These are phyloP conservation scores for Pelusios castaneus DNA, from an alignment of 2,113 vertebrate species.

Conservation along the genomic window DNA sequence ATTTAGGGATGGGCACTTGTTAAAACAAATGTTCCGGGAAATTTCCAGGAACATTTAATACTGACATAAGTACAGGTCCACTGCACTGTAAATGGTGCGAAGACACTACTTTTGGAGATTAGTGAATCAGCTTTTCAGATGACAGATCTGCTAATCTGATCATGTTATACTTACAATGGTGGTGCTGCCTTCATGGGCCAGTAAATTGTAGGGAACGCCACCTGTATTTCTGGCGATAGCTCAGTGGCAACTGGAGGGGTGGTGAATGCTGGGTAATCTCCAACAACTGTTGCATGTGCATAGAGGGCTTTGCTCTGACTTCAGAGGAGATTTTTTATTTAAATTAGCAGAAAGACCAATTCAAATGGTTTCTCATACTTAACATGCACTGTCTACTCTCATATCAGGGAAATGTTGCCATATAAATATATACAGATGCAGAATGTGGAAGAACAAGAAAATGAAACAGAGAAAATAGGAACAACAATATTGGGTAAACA, in stretches of 20 bases:
- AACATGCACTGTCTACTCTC: background rate
- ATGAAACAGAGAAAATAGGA: background rate
- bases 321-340: background rate
- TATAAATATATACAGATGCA: background rate
- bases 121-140: background rate
- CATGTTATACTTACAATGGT: background rate
- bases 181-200: background rate
- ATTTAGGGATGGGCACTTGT: background rate
- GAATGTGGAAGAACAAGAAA: background rate
- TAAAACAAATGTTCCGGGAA: background rate
- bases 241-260: background rate
- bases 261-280: background rate
- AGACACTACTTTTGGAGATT: slow-evolving; percentile 16
- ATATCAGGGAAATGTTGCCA: background rate
- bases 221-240: background rate
- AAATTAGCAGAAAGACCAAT: background rate
- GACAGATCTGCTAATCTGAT: background rate
- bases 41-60: background rate
- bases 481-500: background rate
- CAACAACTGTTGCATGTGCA: background rate
- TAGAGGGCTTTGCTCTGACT: background rate
- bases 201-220: background rate
- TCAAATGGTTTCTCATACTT: background rate
- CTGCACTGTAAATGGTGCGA: background rate
- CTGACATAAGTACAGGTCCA: background rate